phyloP scores from a whole-genome alignment of 2,113 vertebrate genomes.

The Sitta europaea region DNA sequence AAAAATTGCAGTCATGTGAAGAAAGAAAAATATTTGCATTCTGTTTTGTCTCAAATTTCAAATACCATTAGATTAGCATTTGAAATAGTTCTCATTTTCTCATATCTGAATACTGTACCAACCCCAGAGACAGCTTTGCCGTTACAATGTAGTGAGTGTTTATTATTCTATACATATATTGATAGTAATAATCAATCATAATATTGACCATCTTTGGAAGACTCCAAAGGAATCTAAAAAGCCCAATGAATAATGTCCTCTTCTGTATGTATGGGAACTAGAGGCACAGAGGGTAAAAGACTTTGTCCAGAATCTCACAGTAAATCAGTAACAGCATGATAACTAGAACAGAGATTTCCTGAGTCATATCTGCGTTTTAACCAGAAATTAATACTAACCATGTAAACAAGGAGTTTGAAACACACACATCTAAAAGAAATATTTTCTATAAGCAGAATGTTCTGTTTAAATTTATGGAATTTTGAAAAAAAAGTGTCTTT shows the following conservation, averaged over 20 bases:
- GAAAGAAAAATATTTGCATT: not conserved
- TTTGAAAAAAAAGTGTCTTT: not conserved
- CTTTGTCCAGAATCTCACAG: not conserved
- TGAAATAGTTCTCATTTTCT: not conserved
- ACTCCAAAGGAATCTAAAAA: not conserved
- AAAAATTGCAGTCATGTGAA: not conserved
- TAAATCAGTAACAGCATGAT: not conserved
- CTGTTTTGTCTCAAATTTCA: not conserved
- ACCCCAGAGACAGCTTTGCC: not conserved
- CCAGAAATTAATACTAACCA: not conserved
- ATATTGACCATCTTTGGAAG: not conserved
- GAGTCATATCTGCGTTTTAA: not conserved
- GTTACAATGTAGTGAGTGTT: not conserved
- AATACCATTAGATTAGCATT: not conserved
- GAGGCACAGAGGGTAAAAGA: not conserved
- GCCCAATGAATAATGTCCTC: not conserved
- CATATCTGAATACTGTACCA: not conserved
- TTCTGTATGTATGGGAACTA: not conserved
- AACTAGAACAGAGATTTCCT: not conserved
- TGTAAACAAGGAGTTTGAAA: not conserved
- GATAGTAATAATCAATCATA: not conserved
- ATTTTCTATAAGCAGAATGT: not conserved
- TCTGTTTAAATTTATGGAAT: not conserved
- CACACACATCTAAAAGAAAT: not conserved
- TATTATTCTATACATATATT: not conserved